Evolutionary conservation across 2,797 vertebrate species (phyloP).

Genomic region (Fratercula arctica): DNA sequence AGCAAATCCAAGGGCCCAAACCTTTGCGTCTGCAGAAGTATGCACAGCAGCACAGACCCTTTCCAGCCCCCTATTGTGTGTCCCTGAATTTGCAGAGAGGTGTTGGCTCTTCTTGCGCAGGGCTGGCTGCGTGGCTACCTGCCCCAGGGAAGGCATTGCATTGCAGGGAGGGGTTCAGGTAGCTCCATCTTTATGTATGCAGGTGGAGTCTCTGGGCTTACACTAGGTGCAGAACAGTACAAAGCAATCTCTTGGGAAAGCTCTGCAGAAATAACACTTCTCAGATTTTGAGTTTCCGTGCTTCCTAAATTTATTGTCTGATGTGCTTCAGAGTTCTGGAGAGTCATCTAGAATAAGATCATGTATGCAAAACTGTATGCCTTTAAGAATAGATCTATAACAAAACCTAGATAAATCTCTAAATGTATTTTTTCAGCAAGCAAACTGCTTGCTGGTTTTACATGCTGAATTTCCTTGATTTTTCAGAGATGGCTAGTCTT

Average conservation of each 20-base stretch:
- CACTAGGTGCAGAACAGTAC: neutral
- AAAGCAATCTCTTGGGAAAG: neutral
- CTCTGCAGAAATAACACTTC: neutral
- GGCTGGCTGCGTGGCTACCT: neutral
- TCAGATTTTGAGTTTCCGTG: neutral
- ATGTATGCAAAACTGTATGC: neutral
- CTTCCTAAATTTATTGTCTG: neutral
- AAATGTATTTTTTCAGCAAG: neutral
- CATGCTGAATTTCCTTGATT: neutral
- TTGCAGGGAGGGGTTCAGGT: neutral
- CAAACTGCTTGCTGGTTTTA: neutral
- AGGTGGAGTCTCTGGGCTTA: neutral
- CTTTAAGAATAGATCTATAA: neutral
- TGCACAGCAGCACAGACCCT: neutral
- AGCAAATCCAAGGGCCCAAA: neutral
- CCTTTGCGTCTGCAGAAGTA: neutral
- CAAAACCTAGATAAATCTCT: neutral
- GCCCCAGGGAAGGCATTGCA: neutral
- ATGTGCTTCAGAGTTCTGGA: neutral
- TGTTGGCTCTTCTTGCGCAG: neutral
- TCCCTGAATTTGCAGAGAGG: neutral
- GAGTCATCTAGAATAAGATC: neutral
- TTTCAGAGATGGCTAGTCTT: neutral
- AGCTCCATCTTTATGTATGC: neutral
- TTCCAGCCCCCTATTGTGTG: neutral